Evolutionary conservation across 2,113 vertebrate genomes (phyloP), one percentile per base, ranked within the genome.

Genomic region (Ploceus nigricollis): DNA sequence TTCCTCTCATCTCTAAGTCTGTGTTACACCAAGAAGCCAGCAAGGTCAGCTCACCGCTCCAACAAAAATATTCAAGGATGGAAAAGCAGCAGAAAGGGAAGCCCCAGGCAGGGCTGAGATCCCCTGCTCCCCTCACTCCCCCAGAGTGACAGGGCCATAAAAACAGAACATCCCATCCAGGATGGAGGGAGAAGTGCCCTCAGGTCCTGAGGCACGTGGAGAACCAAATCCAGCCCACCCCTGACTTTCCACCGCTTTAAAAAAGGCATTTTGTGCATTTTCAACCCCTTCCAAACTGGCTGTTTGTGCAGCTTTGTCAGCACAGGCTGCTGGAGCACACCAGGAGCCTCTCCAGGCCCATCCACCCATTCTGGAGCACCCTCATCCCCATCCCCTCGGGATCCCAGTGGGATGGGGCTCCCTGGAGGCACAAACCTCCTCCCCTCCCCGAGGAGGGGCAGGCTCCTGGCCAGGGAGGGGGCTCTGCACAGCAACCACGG

Each of bases 321-420:
- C 83, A 45, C 15, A 10, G 71, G 42, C 65, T 78, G 58, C 2
- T 7, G 66, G 37, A 28, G 13, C 0, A 1, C 0, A 0, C 35
- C 42, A 20, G 48, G 58, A 50, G 20, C 39, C 28, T 30, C 45
- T 30, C 27, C 11, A 45, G 24, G 7, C 44, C 45, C 81, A 23
- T 19, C 35, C 53, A 17, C 3, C 23, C 4, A 1, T 2, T 8
- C 27, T 40, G 57, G 71, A 30, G 40, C 2, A 23, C 15, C 77
- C 33, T 10, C 16, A 11, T 3, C 4, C 23, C 39, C 24, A 23
- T 63, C 6, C 48, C 40, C 30, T 23, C 0, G 11, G 44, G 71
- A 61, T 40, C 30, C 76, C 76, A 7, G 10, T 0, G 40, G 51
- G 9, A 60, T 1, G 50, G 50, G 69, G 50, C 22, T 14, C 50